Evolutionary conservation across 2,797 vertebrate genomes (phyloP), one percentile per base, ranked within the genome.

Genomic region (Sylvilagus floridanus): DNA sequence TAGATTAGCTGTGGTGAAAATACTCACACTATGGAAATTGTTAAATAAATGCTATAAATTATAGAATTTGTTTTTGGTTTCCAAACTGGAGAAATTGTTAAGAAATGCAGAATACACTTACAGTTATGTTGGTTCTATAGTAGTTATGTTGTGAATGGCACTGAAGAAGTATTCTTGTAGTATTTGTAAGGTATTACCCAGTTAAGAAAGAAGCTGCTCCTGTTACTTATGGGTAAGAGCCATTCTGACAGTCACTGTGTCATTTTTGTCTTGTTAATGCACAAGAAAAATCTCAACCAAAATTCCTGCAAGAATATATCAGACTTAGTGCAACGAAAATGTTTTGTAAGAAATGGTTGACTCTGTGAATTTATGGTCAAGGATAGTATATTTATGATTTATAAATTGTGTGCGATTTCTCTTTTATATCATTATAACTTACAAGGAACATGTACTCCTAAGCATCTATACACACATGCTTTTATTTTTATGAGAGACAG

Each of bases 11-110:
- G 7, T 22, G 68, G 9, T 47, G 7, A 65, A 78, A 84, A n/a
- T 90, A 71, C 82, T 81, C 69, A 88, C 1, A 22, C 30, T 11
- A 28, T 60, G 26, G 24, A 83, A 91, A 78, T 16, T 72, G 77
- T 42, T 69, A 93, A 76, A 85, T 84, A 84, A 71, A 60, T 84
- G 24, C 7, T 89, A n/a, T 42, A 86, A 65, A 81, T 76, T 9
- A 60, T 52, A 88, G 71, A 60, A 66, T 90, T 94, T 73, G 60
- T 88, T 94, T 84, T 52, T 75, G 37, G 72, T 91, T 24, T 92
- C n/a, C 90, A 88, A 50, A 78, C 32, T 79, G 78, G 47, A 85
- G 42, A 91, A 81, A 71, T 62, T 84, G n/a, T 90, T 65, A 88
- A 93, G 57, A 82, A 87, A 47, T 60, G 19, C 37, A 68, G 32